These are phyloP conservation scores for Telmatochromis sp. DNA, from an alignment of 2,113 vertebrate species.

Conservation along the genomic window DNA sequence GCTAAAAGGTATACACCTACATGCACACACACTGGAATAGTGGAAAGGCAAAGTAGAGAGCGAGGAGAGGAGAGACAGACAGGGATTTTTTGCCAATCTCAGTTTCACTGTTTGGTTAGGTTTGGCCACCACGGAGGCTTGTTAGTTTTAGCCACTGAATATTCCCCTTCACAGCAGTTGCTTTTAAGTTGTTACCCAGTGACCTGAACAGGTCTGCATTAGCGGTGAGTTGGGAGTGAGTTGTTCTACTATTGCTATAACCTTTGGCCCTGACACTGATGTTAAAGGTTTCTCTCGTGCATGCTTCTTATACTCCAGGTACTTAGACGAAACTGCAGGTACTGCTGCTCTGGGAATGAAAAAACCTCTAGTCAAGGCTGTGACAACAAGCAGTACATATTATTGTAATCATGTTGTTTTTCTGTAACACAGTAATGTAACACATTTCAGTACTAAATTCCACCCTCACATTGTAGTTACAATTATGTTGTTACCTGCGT, in stretches of 20 bases:
- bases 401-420: neutral
- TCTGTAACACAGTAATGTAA: neutral
- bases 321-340: neutral
- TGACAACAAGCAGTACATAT: neutral
- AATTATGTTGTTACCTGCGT: neutral
- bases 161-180: neutral
- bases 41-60: neutral
- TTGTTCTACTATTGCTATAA: neutral
- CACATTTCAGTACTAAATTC: neutral
- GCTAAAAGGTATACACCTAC: neutral
- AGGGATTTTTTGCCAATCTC: neutral
- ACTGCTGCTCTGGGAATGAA: neutral
- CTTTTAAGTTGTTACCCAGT: neutral
- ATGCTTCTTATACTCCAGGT: neutral
- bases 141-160: neutral
- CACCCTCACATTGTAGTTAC: neutral
- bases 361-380: rapidly evolving
- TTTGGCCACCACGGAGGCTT: neutral
- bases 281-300: neutral
- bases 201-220: neutral
- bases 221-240: neutral
- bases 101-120: neutral
- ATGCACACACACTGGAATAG: neutral
- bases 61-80: neutral
- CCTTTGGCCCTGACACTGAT: neutral